These are phyloP conservation scores for Parauchenoglanis punctatus DNA, from an alignment of 2,797 vertebrate genomes.

Conservation along the genomic window DNA sequence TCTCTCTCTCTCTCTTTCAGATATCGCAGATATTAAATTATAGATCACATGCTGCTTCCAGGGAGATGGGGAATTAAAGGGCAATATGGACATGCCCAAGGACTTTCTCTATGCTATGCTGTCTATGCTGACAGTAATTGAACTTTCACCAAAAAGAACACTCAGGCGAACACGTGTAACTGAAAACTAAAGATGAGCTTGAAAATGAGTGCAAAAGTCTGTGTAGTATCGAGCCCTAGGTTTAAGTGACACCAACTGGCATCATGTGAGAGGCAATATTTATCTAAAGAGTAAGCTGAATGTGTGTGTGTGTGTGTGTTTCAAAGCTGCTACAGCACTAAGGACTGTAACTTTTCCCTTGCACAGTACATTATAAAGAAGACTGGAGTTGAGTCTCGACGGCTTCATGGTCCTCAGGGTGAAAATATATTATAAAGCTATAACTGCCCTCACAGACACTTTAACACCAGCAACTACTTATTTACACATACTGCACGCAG, in stretches of 20 bases:
- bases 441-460: conserved; percentile 44
- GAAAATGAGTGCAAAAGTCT: conserved; percentile 34
- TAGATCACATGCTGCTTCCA: conserved; percentile 44
- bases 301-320: conserved; percentile 14
- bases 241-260: conserved; percentile 12
- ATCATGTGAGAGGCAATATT: background rate
- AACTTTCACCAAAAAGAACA: conserved; percentile 44
- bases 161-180: conserved; percentile 44
- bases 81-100: conserved; percentile 45
- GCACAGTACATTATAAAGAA: conserved; percentile 24
- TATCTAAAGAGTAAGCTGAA: background rate
- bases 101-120: conserved; percentile 43
- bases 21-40: conserved; percentile 53
- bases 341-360: conserved; percentile 18
- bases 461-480: conserved; percentile 39
- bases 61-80: conserved; percentile 50
- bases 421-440: conserved; percentile 52
- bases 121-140: conserved; percentile 54
- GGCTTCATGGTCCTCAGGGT: conserved; percentile 33
- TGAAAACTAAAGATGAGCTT: conserved; percentile 43
- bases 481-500: conserved; percentile 41
- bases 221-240: conserved; percentile 11
- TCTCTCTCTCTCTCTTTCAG: background rate
- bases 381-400: conserved; percentile 14
- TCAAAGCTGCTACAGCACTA: conserved; percentile 1